phyloP scores from a whole-genome alignment of 2,113 vertebrate species.

The Corythaeola cristata region DNA sequence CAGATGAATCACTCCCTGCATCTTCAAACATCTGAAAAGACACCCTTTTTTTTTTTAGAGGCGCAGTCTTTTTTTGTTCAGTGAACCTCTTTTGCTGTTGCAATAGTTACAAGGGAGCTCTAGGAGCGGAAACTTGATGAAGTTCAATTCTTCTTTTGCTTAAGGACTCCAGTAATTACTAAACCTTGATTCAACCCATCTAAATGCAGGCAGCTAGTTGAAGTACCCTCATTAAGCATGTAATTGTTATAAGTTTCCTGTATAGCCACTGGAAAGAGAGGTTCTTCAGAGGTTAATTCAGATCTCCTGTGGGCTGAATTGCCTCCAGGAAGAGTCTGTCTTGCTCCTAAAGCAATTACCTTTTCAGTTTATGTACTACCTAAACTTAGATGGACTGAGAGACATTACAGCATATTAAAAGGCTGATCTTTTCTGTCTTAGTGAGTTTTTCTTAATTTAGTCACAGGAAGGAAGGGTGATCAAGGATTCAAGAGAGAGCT shows the following conservation, averaged over 20 bases:
- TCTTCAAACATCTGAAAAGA: neutral
- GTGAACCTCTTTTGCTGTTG: neutral
- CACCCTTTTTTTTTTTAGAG: neutral
- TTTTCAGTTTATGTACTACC: neutral
- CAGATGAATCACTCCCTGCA: neutral
- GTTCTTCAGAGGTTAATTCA: neutral
- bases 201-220: neutral
- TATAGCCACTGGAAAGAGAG: neutral
- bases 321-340: constrained; percentile 8
- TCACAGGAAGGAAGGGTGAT: constrained; percentile 1
- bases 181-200: neutral
- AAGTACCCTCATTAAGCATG: constrained; percentile 2
- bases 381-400: neutral
- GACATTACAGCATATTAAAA: neutral
- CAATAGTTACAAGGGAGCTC: neutral
- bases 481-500: neutral
- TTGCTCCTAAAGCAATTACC: neutral
- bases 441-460: constrained; percentile 13
- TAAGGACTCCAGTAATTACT: neutral
- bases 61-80: neutral
- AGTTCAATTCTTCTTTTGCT: neutral
- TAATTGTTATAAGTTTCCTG: constrained; percentile 1
- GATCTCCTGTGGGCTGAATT: neutral
- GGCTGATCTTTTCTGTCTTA: neutral
- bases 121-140: neutral